phyloP scores from a whole-genome alignment of 2,113 vertebrate genomes.

The Ctenodactylus gundi region DNA sequence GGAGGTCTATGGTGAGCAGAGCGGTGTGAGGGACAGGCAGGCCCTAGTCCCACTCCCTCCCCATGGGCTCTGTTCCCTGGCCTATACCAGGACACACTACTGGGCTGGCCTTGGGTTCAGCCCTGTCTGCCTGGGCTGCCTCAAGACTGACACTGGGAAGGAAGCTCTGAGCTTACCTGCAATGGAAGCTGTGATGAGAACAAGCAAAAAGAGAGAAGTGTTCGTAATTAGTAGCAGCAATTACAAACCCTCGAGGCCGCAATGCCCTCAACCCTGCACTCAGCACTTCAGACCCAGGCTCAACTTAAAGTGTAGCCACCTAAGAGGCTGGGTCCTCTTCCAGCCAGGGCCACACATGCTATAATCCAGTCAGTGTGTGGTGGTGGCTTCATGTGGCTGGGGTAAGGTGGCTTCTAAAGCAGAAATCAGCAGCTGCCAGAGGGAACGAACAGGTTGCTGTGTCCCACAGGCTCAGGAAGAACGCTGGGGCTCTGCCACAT shows the following conservation, averaged over 20 bases:
- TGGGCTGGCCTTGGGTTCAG: background rate
- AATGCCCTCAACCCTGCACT: background rate
- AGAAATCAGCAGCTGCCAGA: accelerated
- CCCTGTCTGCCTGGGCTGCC: background rate
- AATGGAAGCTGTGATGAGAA: background rate
- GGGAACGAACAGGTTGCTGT: background rate
- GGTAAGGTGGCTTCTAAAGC: background rate
- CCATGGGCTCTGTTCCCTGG: background rate
- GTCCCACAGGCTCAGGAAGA: background rate
- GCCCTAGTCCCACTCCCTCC: background rate
- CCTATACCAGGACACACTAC: background rate
- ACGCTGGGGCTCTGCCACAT: background rate
- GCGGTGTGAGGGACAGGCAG: background rate
- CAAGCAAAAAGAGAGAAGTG: background rate
- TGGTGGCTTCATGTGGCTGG: accelerated
- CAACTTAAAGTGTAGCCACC: background rate
- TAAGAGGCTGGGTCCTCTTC: accelerated
- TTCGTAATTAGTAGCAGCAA: background rate
- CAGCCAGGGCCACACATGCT: no score
- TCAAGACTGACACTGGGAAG: background rate
- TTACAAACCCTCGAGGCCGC: background rate
- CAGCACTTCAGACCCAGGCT: background rate
- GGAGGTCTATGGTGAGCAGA: constrained; percentile 68
- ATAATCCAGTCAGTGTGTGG: background rate
- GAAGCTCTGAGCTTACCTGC: constrained; percentile 33